Conservation (phyloP, 1,140 invertebrate species). For the Drosophila leontia region DNA sequence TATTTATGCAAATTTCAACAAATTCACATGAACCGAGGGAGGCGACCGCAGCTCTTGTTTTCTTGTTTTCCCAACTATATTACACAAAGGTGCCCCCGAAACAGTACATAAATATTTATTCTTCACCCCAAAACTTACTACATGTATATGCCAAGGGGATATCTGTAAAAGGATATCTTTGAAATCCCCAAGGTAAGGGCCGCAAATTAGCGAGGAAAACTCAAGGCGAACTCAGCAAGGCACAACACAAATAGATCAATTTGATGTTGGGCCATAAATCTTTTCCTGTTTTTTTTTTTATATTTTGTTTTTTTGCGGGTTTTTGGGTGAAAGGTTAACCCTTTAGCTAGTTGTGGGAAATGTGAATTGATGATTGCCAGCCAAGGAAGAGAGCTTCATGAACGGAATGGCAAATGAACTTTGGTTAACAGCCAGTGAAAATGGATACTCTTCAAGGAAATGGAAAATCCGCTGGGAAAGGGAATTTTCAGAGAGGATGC, state of each 20-base stretch:
- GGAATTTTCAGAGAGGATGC: not conserved
- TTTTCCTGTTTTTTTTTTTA: not conserved
- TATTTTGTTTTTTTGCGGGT: not conserved
- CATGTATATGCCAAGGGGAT: not conserved
- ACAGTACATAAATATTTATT: slow-evolving; percentile 17
- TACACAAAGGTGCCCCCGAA: slow-evolving; percentile 9
- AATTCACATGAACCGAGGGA: slow-evolving; percentile 9
- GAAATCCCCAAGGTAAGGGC: slow-evolving; percentile 37
- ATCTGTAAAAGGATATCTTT: not conserved
- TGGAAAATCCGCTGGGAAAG: not conserved
- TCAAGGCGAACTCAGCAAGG: slow-evolving; percentile 17
- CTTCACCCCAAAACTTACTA: slow-evolving; percentile 1
- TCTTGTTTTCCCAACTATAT: slow-evolving; percentile 37
- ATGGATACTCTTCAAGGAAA: slow-evolving; percentile 1
- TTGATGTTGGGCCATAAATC: slow-evolving; percentile 43
- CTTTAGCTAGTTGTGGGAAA: slow-evolving; percentile 31
- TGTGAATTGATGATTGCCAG: slow-evolving; percentile 39
- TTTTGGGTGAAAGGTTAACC: slow-evolving; percentile 29
- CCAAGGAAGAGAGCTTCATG: slow-evolving; percentile 20
- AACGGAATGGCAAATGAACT: slow-evolving; percentile 35
- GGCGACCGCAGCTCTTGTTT: slow-evolving; percentile 48
- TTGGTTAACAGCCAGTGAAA: slow-evolving; percentile 14
- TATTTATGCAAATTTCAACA: slow-evolving; percentile 75
- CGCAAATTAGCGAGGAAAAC: slow-evolving; percentile 46
- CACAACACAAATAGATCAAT: slow-evolving; percentile 42